Percentiles rank a stretch among this genome's conserved stretches.
Conservation (phyloP, 92 coral and sea anemone species). For the Bergia puertoricense region DNA sequence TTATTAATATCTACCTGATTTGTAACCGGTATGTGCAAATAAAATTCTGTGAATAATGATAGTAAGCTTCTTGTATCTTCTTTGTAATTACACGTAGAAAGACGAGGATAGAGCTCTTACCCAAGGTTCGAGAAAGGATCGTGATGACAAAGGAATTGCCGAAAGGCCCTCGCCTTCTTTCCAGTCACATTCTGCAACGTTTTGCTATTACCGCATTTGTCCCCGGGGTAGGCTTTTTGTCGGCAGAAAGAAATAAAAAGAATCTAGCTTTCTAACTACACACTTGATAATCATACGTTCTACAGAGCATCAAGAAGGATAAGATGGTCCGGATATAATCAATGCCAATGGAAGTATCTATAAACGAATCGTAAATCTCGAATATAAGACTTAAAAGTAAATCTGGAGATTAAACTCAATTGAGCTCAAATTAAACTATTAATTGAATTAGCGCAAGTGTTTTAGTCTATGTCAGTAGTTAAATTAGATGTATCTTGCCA, state of each 20-base stretch:
- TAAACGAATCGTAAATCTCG: not conserved
- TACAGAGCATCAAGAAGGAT: not conserved
- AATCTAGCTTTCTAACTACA: constrained; percentile 3
- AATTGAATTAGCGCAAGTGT: constrained; percentile 17
- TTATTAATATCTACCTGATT: not conserved
- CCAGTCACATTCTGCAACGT: not conserved
- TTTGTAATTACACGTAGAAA: not conserved
- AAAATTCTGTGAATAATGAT: not conserved
- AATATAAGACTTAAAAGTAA: not conserved
- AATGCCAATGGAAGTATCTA: not conserved
- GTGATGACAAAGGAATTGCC: constrained; percentile 24
- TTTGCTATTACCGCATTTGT: constrained; percentile 34
- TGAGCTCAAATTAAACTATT: constrained; percentile 24
- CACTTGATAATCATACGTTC: not conserved
- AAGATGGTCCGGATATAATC: not conserved
- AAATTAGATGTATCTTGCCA: not conserved
- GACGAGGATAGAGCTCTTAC: not conserved
- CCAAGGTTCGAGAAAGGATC: not conserved
- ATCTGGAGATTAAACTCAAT: constrained; percentile 7
- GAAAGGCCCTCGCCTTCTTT: constrained; percentile 38
- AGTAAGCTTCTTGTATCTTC: not conserved
- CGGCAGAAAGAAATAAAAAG: not conserved
- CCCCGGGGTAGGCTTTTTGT: constrained; percentile 33
- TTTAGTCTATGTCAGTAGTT: not conserved
- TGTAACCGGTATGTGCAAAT: not conserved